These are phyloP conservation scores for Syrrhaptes paradoxus DNA, from an alignment of 2,113 vertebrate species.

Conservation along the genomic window DNA sequence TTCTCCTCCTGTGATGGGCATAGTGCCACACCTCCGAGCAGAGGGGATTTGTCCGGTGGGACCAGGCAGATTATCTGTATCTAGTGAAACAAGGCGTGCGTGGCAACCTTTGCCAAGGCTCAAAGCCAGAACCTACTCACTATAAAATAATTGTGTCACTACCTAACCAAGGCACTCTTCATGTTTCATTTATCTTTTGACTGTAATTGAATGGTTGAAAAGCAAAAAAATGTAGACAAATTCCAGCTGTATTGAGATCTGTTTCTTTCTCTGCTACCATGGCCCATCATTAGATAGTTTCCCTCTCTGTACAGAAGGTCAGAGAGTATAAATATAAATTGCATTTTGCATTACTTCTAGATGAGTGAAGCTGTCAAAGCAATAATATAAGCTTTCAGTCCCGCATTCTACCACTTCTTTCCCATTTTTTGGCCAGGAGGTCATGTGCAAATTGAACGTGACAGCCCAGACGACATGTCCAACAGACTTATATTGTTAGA, in stretches of 20 bases:
- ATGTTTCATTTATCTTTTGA: slow-evolving; percentile 81
- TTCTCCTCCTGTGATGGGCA: slow-evolving; percentile 68
- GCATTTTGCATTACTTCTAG: slow-evolving; percentile 98
- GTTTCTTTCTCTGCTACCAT: slow-evolving; percentile 75
- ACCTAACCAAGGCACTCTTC: slow-evolving; percentile 65
- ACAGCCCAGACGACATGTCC: slow-evolving; percentile 94
- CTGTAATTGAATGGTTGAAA: slow-evolving; percentile 83
- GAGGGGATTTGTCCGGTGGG: slow-evolving; percentile 69
- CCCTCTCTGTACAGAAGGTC: slow-evolving; percentile 86
- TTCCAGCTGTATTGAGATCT: slow-evolving; percentile 81
- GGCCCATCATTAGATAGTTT: slow-evolving; percentile 86
- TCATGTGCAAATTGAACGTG: slow-evolving; percentile 98
- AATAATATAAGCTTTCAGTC: slow-evolving; percentile 97
- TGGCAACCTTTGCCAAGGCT: slow-evolving; percentile 73
- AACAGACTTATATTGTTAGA: slow-evolving; percentile 90
- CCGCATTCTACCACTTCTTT: slow-evolving; percentile 94
- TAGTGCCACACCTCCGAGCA: slow-evolving; percentile 71
- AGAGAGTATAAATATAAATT: slow-evolving; percentile 97
- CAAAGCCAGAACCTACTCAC: slow-evolving; percentile 76
- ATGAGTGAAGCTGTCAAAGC: slow-evolving; percentile 99
- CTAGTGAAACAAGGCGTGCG: slow-evolving; percentile 70
- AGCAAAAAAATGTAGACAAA: slow-evolving; percentile 79
- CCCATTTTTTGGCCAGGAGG: slow-evolving; percentile 89
- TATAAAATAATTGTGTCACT: slow-evolving; percentile 79
- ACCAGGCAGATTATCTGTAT: slow-evolving; percentile 73